These are phyloP conservation scores for Siniperca obscura DNA, from an alignment of 2,797 vertebrate genomes.

Conservation along the genomic window DNA sequence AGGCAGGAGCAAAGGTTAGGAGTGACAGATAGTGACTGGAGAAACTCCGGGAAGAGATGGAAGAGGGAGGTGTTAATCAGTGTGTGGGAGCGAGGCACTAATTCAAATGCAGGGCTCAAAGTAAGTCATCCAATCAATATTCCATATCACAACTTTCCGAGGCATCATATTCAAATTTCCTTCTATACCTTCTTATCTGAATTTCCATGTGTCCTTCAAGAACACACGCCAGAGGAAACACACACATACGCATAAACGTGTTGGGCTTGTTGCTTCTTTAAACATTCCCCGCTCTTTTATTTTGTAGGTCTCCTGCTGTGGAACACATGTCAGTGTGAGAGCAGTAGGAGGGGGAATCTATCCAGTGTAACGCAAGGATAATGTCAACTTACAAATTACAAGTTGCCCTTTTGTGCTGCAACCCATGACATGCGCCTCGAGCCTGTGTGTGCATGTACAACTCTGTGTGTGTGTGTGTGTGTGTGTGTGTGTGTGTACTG, in stretches of 20 bases:
- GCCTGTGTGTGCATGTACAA: constrained; percentile 9
- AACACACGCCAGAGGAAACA: constrained; percentile 16
- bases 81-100: constrained; percentile 1
- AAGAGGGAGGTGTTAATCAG: constrained; percentile 27
- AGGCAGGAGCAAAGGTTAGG: background rate
- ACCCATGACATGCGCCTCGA: constrained; percentile 35
- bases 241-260: background rate
- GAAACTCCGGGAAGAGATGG: background rate
- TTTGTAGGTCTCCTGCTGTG: constrained; percentile 41
- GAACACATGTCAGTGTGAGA: constrained; percentile 44
- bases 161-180: constrained; percentile 41
- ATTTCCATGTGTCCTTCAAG: constrained; percentile 25
- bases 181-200: constrained; percentile 20
- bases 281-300: constrained; percentile 39
- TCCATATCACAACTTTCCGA: constrained; percentile 34
- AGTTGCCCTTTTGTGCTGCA: constrained; percentile 47
- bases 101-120: constrained; percentile 45
- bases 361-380: constrained; percentile 53
- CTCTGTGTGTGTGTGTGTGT: background rate
- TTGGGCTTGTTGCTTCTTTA: constrained; percentile 11
- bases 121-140: constrained; percentile 52
- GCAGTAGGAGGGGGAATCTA: constrained; percentile 33
- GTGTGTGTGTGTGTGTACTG: constrained; percentile 20
- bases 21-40: background rate
- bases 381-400: constrained; percentile 70